Evolutionary conservation across 2,113 vertebrate genomes (phyloP).

Genomic region (Dromas ardeola): DNA sequence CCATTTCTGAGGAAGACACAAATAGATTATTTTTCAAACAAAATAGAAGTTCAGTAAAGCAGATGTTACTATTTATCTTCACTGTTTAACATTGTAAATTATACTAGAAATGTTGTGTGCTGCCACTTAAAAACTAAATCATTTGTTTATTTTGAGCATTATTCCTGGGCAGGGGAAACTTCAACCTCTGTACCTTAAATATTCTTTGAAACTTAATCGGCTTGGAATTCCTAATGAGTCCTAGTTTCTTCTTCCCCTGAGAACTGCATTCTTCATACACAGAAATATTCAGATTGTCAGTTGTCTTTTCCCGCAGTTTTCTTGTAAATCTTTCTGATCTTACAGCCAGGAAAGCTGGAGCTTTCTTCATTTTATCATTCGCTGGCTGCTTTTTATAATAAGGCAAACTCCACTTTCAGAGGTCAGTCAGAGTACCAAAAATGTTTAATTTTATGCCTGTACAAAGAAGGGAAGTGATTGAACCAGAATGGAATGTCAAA

Average conservation of each 20-base stretch:
- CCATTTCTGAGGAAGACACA: neutral
- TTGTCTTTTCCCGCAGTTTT: neutral
- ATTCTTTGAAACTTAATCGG: conserved; percentile 44
- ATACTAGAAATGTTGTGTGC: conserved; percentile 3
- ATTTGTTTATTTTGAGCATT: conserved; percentile 45
- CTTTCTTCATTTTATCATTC: neutral
- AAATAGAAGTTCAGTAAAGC: neutral
- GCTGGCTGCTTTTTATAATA: conserved; percentile 5
- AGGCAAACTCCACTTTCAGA: conserved; percentile 26
- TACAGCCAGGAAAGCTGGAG: neutral
- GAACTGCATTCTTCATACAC: neutral
- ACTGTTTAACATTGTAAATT: neutral
- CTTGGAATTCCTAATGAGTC: conserved; percentile 27
- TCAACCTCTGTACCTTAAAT: conserved; percentile 49
- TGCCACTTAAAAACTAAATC: neutral
- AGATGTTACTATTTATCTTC: conserved; percentile 35
- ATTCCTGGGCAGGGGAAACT: conserved; percentile 29
- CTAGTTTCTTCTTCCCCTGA: conserved; percentile 41
- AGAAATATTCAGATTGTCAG: neutral
- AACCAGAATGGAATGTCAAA: conserved; percentile 69
- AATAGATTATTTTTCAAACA: neutral
- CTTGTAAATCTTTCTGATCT: neutral
- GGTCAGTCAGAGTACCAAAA: conserved; percentile 57
- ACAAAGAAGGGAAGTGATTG: conserved; percentile 69
- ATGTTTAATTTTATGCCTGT: conserved; percentile 53